phyloP scores from a whole-genome alignment of 2,888 invertebrate genomes.

The Eurytoma adleriae region DNA sequence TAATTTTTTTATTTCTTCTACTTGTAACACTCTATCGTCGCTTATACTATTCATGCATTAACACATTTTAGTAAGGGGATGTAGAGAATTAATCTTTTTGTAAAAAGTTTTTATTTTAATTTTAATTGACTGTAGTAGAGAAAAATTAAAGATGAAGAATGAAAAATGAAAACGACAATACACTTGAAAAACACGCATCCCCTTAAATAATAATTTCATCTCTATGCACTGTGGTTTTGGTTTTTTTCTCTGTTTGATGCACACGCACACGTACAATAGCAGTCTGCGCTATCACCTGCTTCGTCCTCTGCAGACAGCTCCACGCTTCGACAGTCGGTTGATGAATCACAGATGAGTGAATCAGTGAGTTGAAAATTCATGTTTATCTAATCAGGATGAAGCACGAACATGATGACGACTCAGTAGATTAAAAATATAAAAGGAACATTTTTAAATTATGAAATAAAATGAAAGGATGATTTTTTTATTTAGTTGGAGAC shows the following conservation, averaged over 20 bases:
- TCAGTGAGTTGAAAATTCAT: slow-evolving; percentile 67
- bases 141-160: slow-evolving; percentile 17
- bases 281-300: slow-evolving; percentile 71
- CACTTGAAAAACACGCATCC: slow-evolving; percentile 24
- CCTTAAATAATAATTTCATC: slow-evolving; percentile 55
- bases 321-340: slow-evolving; percentile 64
- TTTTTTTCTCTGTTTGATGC: slow-evolving; percentile 61
- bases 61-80: slow-evolving; percentile 65
- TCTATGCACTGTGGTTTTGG: slow-evolving; percentile 75
- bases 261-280: slow-evolving; percentile 62
- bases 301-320: slow-evolving; percentile 67
- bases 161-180: neutral
- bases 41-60: slow-evolving; percentile 64
- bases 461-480: neutral
- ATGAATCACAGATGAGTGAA: slow-evolving; percentile 66
- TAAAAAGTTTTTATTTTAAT: neutral
- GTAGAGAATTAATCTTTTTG: neutral
- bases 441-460: neutral
- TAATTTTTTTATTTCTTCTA: slow-evolving; percentile 38
- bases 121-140: neutral
- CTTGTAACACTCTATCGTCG: slow-evolving; percentile 64
- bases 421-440: slow-evolving; percentile 18
- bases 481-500: slow-evolving; percentile 84
- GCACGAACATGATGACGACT: slow-evolving; percentile 29
- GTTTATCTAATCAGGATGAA: slow-evolving; percentile 50